phyloP scores from a whole-genome alignment of 2,113 vertebrate genomes.

The Grallaria varia region DNA sequence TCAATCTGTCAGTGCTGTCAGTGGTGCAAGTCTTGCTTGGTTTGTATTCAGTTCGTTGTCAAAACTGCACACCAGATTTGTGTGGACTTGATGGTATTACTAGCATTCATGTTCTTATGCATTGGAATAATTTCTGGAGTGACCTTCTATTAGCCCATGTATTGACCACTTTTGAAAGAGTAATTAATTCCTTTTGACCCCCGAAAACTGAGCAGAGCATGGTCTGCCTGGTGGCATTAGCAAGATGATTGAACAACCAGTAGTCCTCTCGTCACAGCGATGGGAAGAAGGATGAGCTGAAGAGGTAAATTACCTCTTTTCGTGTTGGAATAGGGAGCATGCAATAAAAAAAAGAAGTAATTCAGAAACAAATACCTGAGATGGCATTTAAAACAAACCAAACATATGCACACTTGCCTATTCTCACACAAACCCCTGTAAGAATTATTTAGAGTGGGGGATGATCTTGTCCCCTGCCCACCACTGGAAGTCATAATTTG shows the following conservation, averaged over 20 bases:
- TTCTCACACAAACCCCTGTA: neutral
- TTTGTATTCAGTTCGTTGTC: neutral
- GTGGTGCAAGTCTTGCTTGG: neutral
- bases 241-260: neutral
- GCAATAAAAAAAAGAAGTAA: neutral
- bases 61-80: neutral
- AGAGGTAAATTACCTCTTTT: neutral
- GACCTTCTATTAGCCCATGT: neutral
- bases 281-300: neutral
- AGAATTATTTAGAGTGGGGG: neutral
- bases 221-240: neutral
- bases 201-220: neutral
- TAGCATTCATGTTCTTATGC: neutral
- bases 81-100: neutral
- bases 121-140: neutral
- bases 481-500: neutral
- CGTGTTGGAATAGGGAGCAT: neutral
- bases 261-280: neutral
- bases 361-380: neutral
- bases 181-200: neutral
- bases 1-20: neutral
- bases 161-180: neutral
- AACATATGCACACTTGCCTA: rapidly evolving
- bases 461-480: neutral
- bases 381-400: neutral